A percentile compares a stretch with the other conserved stretches of the same genome.
Conservation (phyloP, 2,797 vertebrate genomes). For the Rhyacichthys aspro region DNA sequence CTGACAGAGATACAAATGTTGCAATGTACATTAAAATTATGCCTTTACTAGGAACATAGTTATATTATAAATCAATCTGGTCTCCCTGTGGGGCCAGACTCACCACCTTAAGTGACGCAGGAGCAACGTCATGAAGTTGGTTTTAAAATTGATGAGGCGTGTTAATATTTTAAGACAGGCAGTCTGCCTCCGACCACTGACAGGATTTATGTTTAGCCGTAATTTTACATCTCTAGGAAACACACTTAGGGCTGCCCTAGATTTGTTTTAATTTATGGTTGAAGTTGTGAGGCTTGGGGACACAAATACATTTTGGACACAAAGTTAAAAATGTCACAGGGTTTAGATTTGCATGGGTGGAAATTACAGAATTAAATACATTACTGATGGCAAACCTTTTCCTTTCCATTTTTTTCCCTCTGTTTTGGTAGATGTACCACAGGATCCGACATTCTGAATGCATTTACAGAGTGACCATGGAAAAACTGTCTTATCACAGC, state of each 20-base stretch:
- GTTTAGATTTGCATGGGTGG: background rate
- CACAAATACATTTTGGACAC: conserved; percentile 47
- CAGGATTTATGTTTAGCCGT: conserved; percentile 68
- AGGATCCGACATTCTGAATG: conserved; percentile 98
- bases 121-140: conserved; percentile 61
- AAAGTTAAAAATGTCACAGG: conserved; percentile 37
- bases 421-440: conserved; percentile 91
- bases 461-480: conserved; percentile 99
- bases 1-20: conserved; percentile 27
- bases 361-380: too few relatives aligned
- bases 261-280: conserved; percentile 59
- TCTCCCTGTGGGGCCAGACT: conserved; percentile 54
- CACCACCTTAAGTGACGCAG: conserved; percentile 60
- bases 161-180: conserved; percentile 74
- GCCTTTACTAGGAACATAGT: conserved; percentile 14
- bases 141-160: conserved; percentile 70
- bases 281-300: conserved; percentile 50
- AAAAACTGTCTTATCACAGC: conserved; percentile 98
- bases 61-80: conserved; percentile 38
- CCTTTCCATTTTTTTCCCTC: background rate
- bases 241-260: conserved; percentile 42
- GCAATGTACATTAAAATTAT: conserved; percentile 14
- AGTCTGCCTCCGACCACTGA: conserved; percentile 55
- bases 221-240: conserved; percentile 56
- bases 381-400: background rate